Evolutionary conservation across 1,140 invertebrate genomes (phyloP).

Genomic region (Pomacea maculata): DNA sequence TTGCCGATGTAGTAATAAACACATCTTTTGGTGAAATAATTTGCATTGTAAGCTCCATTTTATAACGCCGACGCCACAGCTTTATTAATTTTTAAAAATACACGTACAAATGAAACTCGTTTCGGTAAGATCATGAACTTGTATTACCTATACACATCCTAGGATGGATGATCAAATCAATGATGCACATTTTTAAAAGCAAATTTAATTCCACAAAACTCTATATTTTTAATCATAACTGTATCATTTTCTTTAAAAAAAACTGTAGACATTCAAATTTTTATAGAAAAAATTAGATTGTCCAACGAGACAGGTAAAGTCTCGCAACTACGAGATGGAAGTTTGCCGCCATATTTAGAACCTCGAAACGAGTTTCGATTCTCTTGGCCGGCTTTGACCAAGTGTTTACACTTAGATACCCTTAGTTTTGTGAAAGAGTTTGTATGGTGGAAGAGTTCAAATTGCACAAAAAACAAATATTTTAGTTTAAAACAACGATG

Average conservation of each 20-base stretch:
- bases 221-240: not conserved
- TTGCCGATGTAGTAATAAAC: too few relatives aligned
- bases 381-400: conserved; percentile 8
- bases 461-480: not conserved
- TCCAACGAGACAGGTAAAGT: not conserved
- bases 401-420: conserved; percentile 12
- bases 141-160: too few relatives aligned
- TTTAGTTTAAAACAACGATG: conserved; percentile 7
- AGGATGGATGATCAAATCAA: not conserved
- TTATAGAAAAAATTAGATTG: not conserved
- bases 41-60: too few relatives aligned
- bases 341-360: conserved; percentile 35
- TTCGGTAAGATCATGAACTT: too few relatives aligned
- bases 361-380: conserved; percentile 18
- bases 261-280: not conserved
- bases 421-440: not conserved
- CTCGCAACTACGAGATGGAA: conserved; percentile 11
- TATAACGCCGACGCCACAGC: too few relatives aligned
- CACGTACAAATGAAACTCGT: too few relatives aligned
- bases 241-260: not conserved
- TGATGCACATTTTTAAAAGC: not conserved
- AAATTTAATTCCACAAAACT: not conserved
- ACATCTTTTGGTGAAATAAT: too few relatives aligned
- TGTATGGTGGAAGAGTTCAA: not conserved
- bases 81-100: too few relatives aligned